Percentiles rank a stretch among this genome's conserved stretches.
Conservation (phyloP, 2,797 vertebrate species). For the Sebastes aleutianus region DNA sequence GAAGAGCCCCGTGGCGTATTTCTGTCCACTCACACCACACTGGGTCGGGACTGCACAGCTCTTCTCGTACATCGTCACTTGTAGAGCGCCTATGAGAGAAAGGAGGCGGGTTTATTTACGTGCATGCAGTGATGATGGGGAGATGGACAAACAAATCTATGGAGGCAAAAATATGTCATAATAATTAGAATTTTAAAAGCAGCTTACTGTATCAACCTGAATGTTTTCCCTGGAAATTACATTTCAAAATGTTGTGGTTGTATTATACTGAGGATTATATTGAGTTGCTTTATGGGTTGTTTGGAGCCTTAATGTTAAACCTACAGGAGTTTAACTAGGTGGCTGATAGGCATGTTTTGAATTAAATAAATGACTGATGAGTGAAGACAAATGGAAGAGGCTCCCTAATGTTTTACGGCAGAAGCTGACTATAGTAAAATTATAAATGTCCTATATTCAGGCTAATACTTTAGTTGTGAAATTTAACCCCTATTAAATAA, state of each 20-base stretch:
- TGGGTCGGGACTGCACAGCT: constrained; percentile 77
- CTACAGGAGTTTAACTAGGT: neutral
- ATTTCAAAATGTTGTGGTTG: too few relatives aligned
- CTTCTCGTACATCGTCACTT: constrained; percentile 80
- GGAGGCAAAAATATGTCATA: neutral
- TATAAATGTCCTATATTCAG: neutral
- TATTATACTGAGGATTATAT: too few relatives aligned
- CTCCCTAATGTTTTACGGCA: neutral
- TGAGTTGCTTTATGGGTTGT: too few relatives aligned
- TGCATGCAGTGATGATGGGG: neutral
- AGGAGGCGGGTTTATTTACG: neutral
- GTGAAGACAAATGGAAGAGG: too few relatives aligned
- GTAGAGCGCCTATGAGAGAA: constrained; percentile 63
- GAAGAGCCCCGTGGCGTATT: constrained; percentile 71
- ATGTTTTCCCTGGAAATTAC: too few relatives aligned
- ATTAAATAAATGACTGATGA: neutral
- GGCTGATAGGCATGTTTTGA: neutral
- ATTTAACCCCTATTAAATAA: neutral
- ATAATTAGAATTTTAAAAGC: neutral
- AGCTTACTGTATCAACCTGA: neutral
- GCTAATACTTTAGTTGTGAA: neutral
- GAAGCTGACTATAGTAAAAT: neutral
- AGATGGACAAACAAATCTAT: neutral
- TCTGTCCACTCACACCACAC: constrained; percentile 77
- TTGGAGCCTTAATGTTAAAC: neutral